A percentile compares a stretch with the other conserved stretches of the same genome.
Evolutionary conservation across 2,888 invertebrate species (phyloP).

Genomic region (Smittia aterrima): DNA sequence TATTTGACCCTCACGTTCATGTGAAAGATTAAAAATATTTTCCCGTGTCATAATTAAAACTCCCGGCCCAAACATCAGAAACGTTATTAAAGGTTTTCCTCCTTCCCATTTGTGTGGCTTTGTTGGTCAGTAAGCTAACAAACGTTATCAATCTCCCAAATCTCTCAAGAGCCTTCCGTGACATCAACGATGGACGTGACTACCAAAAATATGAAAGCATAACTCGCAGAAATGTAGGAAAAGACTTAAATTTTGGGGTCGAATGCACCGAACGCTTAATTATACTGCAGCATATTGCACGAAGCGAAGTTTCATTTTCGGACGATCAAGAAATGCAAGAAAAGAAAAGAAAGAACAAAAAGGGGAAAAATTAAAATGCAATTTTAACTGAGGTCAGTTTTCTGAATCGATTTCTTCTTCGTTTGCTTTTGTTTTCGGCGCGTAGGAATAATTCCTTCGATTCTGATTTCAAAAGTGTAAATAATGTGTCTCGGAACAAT

Average conservation of each 20-base stretch:
- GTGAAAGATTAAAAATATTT: not conserved
- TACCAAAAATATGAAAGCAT: not conserved
- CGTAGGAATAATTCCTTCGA: not conserved
- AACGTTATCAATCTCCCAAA: no score
- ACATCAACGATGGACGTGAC: not conserved
- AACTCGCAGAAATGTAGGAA: no score
- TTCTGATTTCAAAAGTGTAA: constrained; percentile 21
- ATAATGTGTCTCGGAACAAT: constrained; percentile 32
- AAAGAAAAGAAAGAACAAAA: not conserved
- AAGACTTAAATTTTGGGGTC: no score
- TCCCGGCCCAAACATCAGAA: no score
- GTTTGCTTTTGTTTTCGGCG: not conserved
- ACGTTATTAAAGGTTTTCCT: no score
- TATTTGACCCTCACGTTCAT: constrained; percentile 24
- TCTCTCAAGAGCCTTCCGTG: no score
- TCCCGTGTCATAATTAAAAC: no score
- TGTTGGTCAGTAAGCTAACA: no score
- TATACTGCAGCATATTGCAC: constrained; percentile 18
- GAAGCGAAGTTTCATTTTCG: not conserved
- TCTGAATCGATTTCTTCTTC: not conserved
- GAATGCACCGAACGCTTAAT: constrained; percentile 5
- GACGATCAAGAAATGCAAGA: not conserved
- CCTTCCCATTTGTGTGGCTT: no score
- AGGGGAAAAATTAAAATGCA: not conserved
- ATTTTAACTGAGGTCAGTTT: constrained; percentile 15